phyloP scores from a whole-genome alignment of 2,113 vertebrate genomes.

The Falcunculus frontatus region DNA sequence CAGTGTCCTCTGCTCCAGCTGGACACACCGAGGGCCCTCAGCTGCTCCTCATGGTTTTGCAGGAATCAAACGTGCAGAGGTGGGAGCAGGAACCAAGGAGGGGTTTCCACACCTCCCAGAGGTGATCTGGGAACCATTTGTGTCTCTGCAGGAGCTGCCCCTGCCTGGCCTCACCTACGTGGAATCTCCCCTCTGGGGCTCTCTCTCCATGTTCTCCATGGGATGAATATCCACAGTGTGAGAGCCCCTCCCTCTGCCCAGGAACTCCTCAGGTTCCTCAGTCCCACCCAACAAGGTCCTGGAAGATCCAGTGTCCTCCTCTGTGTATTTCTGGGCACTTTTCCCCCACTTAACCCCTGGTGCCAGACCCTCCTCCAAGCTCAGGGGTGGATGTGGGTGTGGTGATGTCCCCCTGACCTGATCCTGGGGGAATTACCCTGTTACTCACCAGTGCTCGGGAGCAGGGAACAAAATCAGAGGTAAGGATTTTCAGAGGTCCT shows the following conservation, averaged over 20 bases:
- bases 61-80: accelerated
- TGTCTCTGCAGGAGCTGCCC: not conserved
- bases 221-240: not conserved
- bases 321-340: not conserved
- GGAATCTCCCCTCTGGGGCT: not conserved
- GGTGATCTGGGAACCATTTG: accelerated
- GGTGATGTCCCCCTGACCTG: not conserved
- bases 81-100: not conserved
- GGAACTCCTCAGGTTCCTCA: not conserved
- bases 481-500: not conserved
- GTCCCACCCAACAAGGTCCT: not conserved
- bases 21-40: not conserved
- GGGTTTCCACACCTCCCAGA: not conserved
- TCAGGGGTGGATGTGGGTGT: not conserved
- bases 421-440: not conserved
- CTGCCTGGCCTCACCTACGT: not conserved
- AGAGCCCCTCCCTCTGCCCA: accelerated
- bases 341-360: not conserved
- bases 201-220: not conserved
- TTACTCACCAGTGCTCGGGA: not conserved
- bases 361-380: not conserved
- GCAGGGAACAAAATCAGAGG: not conserved
- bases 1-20: not conserved
- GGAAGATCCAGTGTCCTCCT: not conserved
- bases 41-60: not conserved